A percentile compares a stretch with the other conserved stretches of the same genome.
Conservation (phyloP, 2,113 vertebrate species). For the Oreochromis spilurus region DNA sequence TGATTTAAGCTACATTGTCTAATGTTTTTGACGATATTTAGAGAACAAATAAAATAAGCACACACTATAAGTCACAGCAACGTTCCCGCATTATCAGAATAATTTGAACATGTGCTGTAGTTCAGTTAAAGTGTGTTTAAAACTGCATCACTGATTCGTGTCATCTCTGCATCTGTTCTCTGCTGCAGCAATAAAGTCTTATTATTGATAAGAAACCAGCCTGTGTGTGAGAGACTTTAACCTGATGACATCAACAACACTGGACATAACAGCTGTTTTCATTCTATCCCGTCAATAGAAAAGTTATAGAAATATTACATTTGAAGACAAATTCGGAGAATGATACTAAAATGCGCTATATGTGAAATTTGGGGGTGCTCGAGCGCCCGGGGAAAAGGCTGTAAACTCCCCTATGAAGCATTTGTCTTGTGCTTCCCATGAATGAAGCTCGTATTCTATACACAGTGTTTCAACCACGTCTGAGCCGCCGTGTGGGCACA, state of each 20-base stretch:
- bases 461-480: not conserved
- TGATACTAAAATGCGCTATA: not conserved
- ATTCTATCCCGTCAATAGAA: not conserved
- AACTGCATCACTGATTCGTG: not conserved
- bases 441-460: not conserved
- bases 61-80: accelerated
- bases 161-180: not conserved
- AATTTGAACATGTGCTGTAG: not conserved
- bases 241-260: not conserved
- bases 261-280: not conserved
- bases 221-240: accelerated
- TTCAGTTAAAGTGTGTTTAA: accelerated
- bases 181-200: not conserved
- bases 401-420: not conserved
- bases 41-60: not conserved
- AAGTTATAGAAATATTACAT: not conserved
- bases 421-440: not conserved
- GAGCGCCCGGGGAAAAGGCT: not conserved
- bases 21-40: not conserved
- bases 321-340: not conserved
- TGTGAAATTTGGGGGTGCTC: not conserved
- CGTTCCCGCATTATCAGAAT: not conserved
- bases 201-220: not conserved
- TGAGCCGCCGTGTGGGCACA: not conserved
- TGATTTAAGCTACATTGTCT: not conserved